These are phyloP conservation scores for Hanleya hanleyi DNA, from an alignment of 2,888 invertebrate species.

Conservation along the genomic window DNA sequence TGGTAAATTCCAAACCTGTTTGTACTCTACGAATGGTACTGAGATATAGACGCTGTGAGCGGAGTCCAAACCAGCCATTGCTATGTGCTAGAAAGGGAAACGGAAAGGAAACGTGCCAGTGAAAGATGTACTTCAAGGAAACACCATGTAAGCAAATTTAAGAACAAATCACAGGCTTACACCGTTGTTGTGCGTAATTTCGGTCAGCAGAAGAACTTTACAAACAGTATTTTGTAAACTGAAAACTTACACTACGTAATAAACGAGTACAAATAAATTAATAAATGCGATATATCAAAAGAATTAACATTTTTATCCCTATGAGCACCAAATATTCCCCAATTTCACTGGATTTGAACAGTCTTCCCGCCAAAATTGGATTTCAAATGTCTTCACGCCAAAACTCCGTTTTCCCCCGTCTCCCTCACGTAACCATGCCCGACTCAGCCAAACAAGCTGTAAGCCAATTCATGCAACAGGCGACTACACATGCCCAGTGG, in stretches of 20 bases:
- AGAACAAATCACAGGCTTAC: too few relatives aligned
- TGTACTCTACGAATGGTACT: constrained; percentile 63
- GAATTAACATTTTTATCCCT: too few relatives aligned
- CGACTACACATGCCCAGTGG: neutral
- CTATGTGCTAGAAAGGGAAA: constrained; percentile 65
- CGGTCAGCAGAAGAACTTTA: too few relatives aligned
- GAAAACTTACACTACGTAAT: too few relatives aligned
- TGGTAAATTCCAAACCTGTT: constrained; percentile 59
- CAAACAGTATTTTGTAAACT: too few relatives aligned
- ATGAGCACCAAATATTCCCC: too few relatives aligned
- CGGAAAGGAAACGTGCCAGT: constrained; percentile 46
- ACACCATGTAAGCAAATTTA: neutral
- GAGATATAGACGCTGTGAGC: constrained; percentile 67
- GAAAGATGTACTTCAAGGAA: neutral
- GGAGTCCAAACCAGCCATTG: constrained; percentile 59
- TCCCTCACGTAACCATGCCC: neutral
- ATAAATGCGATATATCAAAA: too few relatives aligned
- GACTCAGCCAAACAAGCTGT: neutral
- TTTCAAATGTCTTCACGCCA: too few relatives aligned
- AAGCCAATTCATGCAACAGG: neutral
- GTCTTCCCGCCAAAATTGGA: too few relatives aligned
- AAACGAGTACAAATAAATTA: too few relatives aligned
- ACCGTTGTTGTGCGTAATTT: too few relatives aligned
- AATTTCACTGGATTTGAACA: too few relatives aligned
- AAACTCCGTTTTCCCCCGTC: constrained; percentile 7